Evolutionary conservation across 2,888 invertebrate genomes (phyloP).

Genomic region (Calliphora vomitoria): DNA sequence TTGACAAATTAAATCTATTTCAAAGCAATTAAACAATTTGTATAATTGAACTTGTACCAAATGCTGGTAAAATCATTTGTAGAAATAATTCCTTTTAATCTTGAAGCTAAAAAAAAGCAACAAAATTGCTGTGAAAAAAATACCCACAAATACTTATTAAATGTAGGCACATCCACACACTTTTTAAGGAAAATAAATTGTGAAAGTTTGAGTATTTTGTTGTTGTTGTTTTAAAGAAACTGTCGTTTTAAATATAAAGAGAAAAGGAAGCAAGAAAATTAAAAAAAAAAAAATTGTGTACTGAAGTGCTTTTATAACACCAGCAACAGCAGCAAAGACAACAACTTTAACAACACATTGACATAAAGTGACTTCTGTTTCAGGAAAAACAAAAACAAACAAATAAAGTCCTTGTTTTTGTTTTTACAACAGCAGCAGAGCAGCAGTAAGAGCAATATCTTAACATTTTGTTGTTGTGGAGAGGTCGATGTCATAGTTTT

Average conservation of each 20-base stretch:
- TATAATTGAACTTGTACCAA: slow-evolving; percentile 16
- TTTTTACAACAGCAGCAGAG: too few relatives aligned
- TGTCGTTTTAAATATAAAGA: slow-evolving; percentile 1
- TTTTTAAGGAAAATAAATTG: slow-evolving; percentile 8
- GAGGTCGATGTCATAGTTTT: not conserved
- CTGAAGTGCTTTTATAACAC: not conserved
- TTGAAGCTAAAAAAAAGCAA: not conserved
- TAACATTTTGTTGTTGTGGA: not conserved
- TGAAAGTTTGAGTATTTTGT: not conserved
- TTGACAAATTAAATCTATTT: slow-evolving; percentile 27
- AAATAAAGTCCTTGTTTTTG: not conserved
- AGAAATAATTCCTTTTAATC: slow-evolving; percentile 7
- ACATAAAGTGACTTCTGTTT: not conserved
- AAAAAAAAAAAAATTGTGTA: not conserved
- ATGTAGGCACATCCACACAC: not conserved
- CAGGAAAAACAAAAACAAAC: slow-evolving; percentile 1
- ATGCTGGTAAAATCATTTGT: not conserved
- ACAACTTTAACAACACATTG: slow-evolving; percentile 30
- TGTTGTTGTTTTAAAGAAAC: slow-evolving; percentile 1
- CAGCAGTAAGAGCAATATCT: not conserved
- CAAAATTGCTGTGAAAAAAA: not conserved
- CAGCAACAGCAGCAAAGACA: not conserved
- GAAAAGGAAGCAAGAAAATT: too few relatives aligned
- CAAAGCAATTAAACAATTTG: slow-evolving; percentile 43
- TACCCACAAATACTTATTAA: not conserved